Conservation (phyloP, 2,888 invertebrate species). For the Bellardia pandia region DNA sequence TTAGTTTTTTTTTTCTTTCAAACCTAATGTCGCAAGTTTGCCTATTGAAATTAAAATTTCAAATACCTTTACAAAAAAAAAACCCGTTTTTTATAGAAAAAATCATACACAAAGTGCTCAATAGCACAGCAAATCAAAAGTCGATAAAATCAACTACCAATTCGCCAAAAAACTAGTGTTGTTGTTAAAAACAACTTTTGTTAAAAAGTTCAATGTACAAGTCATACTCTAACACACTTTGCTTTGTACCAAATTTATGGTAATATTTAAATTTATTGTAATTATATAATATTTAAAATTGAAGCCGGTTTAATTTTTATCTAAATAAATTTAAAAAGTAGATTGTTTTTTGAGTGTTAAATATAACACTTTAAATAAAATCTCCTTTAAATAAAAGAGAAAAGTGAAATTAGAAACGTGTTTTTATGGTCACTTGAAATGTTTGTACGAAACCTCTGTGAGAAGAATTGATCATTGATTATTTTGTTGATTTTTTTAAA, state of each 20-base stretch:
- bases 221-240: constrained; percentile 9
- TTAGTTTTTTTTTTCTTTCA: not conserved
- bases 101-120: not conserved
- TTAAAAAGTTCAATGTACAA: constrained; percentile 50
- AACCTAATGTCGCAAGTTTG: constrained; percentile 43
- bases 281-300: not conserved
- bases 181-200: not conserved
- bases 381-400: not conserved
- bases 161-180: constrained; percentile 10
- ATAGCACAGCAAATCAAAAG: constrained; percentile 20
- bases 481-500: constrained; percentile 4
- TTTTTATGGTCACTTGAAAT: constrained; percentile 13
- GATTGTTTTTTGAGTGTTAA: too few relatives aligned
- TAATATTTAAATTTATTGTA: not conserved
- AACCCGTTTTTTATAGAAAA: constrained; percentile 24
- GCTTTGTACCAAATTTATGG: not conserved
- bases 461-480: constrained; percentile 21
- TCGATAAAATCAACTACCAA: constrained; percentile 2
- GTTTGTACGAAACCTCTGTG: not conserved
- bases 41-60: constrained; percentile 48
- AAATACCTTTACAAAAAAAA: not conserved
- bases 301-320: too few relatives aligned
- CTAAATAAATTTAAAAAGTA: too few relatives aligned
- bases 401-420: constrained; percentile 49
- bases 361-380: too few relatives aligned